A percentile compares a stretch with the other conserved stretches of the same genome.
These are phyloP conservation scores for Oncorhynchus masou DNA, from an alignment of 2,113 vertebrate genomes.

Conservation along the genomic window DNA sequence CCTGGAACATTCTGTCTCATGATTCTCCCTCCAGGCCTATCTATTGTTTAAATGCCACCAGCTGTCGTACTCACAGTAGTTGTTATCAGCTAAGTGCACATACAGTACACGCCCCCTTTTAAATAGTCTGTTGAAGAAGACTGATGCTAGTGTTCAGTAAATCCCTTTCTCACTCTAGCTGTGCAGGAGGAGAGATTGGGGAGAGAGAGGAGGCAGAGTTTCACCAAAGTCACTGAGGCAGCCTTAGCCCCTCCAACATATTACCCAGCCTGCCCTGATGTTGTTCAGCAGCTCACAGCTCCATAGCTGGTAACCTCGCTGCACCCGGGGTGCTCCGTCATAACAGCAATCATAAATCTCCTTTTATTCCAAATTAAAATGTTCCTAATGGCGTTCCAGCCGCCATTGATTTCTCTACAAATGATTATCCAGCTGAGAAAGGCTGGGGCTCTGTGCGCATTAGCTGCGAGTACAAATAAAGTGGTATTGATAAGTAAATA, in stretches of 20 bases:
- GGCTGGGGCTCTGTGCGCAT: conserved; percentile 34
- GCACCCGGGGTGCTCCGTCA: conserved; percentile 32
- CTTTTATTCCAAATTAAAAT: conserved; percentile 70
- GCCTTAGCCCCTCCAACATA: conserved; percentile 11
- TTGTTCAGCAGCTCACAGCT: neutral
- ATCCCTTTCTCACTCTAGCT: neutral
- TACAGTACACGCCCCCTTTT: too few species aligned
- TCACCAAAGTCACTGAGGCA: conserved; percentile 21
- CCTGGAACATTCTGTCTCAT: too few species aligned
- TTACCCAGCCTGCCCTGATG: conserved; percentile 26
- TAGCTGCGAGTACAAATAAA: conserved; percentile 50
- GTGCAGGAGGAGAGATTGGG: neutral
- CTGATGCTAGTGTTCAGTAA: too few species aligned
- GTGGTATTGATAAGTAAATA: conserved; percentile 53
- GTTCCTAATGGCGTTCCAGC: conserved; percentile 50
- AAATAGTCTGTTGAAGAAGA: too few species aligned
- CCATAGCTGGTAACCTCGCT: conserved; percentile 21
- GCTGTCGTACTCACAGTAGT: too few species aligned
- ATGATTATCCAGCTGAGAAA: conserved; percentile 38
- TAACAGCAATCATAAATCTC: conserved; percentile 57
- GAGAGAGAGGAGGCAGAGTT: neutral
- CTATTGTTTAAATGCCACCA: too few species aligned
- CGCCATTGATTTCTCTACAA: conserved; percentile 52
- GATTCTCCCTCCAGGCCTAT: too few species aligned
- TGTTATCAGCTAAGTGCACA: too few species aligned